Percentiles rank a stretch among this genome's conserved stretches.
Evolutionary conservation across 2,113 vertebrate genomes (phyloP).

Genomic region (Corydoras maculifer): DNA sequence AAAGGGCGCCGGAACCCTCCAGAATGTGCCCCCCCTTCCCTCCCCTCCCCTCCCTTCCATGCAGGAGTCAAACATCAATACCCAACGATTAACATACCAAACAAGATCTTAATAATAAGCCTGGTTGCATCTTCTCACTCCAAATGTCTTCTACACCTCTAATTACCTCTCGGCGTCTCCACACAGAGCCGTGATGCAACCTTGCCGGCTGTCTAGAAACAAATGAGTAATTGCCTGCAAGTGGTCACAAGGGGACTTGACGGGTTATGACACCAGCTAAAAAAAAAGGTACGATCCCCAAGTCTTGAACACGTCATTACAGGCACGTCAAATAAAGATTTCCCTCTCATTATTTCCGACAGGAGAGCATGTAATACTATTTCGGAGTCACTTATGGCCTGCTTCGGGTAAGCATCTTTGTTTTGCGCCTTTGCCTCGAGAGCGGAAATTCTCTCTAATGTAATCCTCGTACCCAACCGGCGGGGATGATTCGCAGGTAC

Average conservation of each 20-base stretch:
- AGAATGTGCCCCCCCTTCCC: no score
- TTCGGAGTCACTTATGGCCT: background rate
- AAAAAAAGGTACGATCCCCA: slow-evolving; percentile 17
- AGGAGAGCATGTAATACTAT: slow-evolving; percentile 19
- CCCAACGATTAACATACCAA: no score
- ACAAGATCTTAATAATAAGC: background rate
- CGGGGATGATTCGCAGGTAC: background rate
- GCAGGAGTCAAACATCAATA: no score
- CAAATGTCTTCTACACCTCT: background rate
- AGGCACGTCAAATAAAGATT: slow-evolving; percentile 23
- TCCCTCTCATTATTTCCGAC: slow-evolving; percentile 40
- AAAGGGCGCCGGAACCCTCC: no score
- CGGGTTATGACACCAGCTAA: slow-evolving; percentile 24
- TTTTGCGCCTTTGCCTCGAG: background rate
- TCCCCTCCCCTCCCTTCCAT: no score
- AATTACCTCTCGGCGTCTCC: background rate
- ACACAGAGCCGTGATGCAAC: slow-evolving; percentile 20
- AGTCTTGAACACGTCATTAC: slow-evolving; percentile 32
- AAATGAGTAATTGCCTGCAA: slow-evolving; percentile 27
- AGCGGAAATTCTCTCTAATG: slow-evolving; percentile 7
- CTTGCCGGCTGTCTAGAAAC: background rate
- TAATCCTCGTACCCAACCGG: background rate
- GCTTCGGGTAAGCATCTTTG: slow-evolving; percentile 9
- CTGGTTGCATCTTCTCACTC: background rate
- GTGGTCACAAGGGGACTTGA: slow-evolving; percentile 27